These are phyloP conservation scores for Camponotus fellah DNA, from an alignment of 2,888 invertebrate genomes.

Conservation along the genomic window DNA sequence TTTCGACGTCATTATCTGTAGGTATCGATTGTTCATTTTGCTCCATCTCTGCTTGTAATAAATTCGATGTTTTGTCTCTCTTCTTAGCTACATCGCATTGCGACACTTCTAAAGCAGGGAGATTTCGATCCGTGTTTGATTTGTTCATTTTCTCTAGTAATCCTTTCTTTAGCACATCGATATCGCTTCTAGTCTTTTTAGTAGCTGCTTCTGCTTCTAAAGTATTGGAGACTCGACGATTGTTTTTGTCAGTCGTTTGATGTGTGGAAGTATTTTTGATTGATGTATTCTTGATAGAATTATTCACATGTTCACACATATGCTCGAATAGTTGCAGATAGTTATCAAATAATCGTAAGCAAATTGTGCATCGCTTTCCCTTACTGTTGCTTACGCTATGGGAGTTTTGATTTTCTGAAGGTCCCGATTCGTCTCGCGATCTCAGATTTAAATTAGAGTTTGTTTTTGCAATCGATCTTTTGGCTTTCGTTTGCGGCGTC, in stretches of 20 bases:
- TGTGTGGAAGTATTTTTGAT: constrained; percentile 21
- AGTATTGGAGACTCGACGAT: neutral
- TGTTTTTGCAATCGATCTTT: neutral
- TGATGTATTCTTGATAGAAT: constrained; percentile 74
- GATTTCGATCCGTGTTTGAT: neutral
- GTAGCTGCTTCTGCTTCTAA: neutral
- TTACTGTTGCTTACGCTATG: neutral
- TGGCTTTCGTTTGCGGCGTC: neutral
- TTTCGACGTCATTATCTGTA: neutral
- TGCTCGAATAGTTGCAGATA: constrained; percentile 76
- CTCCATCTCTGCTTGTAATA: neutral
- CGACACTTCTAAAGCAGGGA: neutral
- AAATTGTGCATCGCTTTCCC: constrained; percentile 75
- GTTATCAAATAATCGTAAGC: constrained; percentile 70
- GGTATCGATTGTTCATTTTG: neutral
- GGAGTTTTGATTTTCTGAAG: neutral
- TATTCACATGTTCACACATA: constrained; percentile 77
- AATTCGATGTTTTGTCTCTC: neutral
- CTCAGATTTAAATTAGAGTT: neutral
- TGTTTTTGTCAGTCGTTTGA: neutral
- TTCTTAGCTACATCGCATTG: neutral
- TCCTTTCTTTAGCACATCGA: neutral
- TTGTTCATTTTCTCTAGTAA: neutral
- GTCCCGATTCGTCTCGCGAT: constrained; percentile 41
- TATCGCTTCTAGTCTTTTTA: neutral